Base-by-base conservation (phyloP, 1,140 invertebrate genomes). In the Drosophila novamexicana region DNA sequence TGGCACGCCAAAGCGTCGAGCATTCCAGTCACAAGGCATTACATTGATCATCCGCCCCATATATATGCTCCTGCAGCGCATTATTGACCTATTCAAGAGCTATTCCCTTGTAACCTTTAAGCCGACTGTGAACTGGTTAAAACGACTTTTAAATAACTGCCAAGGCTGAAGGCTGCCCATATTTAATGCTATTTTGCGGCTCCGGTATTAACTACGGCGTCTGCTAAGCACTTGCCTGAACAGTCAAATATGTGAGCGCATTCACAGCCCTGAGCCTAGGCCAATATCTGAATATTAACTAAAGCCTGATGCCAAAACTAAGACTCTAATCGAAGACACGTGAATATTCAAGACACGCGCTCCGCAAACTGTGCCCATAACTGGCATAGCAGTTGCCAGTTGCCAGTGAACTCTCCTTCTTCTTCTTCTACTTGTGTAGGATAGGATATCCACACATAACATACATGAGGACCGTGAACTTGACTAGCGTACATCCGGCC, bases 281-380 rank as follows among this genome's bases (percentile, higher is more conserved):
- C 14, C 18, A 47, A 10, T 10, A 47, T 47, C 49, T 49, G 16
- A 22, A 22, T 22, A 52, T n/a, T 52, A n/a, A 14, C 29, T 16
- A n/a, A 45, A 14, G 14, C 14, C 37, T 29, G 37, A 56, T 56
- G 14, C 16, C 36, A 16, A 34, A 59, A 45, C 10, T 22, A 1
- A 16, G 22, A 4, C 36, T 53, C 18, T 39, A 67, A 73, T 73
- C 49, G 47, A 42, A 53, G 16, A 18, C 67, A 61, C 29, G 69
- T 59, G 53, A 65, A 53, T 75, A 75, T 75, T 71, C 73, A 61
- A 47, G 73, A 36, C 73, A 75, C 68, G 73, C 61, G 16, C 42
- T 29, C 14, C 14, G 22, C 57, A n/a, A 29, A 52, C 29, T 52
- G 32, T 52, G 49, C 49, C 6, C n/a, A 5, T 9, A 42, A n/a